These are phyloP conservation scores for Chrysolina americana DNA, from an alignment of 2,888 invertebrate species.

Conservation along the genomic window DNA sequence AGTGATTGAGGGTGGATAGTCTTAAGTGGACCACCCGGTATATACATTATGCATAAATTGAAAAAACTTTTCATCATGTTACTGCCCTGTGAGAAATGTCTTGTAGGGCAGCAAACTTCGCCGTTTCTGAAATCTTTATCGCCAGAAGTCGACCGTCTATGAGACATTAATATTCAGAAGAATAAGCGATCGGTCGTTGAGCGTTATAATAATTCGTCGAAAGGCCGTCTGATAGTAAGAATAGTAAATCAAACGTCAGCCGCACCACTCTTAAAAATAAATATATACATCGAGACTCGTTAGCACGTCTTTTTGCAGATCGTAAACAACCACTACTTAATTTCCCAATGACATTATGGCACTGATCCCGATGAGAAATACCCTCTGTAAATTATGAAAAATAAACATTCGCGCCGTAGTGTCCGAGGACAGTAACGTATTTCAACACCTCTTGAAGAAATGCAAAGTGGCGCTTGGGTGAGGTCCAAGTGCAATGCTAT, in stretches of 20 bases:
- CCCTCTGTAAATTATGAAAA: slow-evolving; percentile 61
- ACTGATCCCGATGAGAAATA: slow-evolving; percentile 61
- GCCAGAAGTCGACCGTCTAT: slow-evolving; percentile 23
- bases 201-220: slow-evolving; percentile 40
- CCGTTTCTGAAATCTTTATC: slow-evolving; percentile 7
- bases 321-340: slow-evolving; percentile 66
- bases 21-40: too few relatives aligned
- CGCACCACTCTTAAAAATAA: slow-evolving; percentile 56
- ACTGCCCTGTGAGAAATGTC: background rate
- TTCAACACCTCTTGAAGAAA: slow-evolving; percentile 47
- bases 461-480: slow-evolving; percentile 37
- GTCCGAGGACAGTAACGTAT: slow-evolving; percentile 41
- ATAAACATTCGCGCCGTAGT: slow-evolving; percentile 51
- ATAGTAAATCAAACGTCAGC: slow-evolving; percentile 49
- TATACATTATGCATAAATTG: too few relatives aligned
- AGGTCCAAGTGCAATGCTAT: too few relatives aligned
- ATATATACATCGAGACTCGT: slow-evolving; percentile 59
- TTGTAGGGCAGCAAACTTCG: background rate
- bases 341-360: slow-evolving; percentile 65
- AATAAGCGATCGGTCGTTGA: slow-evolving; percentile 35
- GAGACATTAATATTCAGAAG: slow-evolving; percentile 45
- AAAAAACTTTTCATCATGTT: too few relatives aligned
- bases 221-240: slow-evolving; percentile 38
- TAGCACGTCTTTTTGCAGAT: slow-evolving; percentile 54
- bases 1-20: too few relatives aligned